Base-by-base conservation (phyloP, 2,113 vertebrate species). In the Marmota monax region DNA sequence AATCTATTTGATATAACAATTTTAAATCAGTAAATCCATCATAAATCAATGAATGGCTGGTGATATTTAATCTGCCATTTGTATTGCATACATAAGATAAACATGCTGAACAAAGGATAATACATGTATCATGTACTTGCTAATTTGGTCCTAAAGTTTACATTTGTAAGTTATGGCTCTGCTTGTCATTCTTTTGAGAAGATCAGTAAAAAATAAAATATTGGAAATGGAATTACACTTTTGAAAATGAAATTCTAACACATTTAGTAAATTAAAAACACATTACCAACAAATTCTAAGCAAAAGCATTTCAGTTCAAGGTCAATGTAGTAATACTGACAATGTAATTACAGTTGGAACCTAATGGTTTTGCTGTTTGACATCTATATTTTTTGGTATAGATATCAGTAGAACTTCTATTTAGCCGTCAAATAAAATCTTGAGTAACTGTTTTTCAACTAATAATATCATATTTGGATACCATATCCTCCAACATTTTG, bases 181-280 rank as follows among this genome's bases (percentile, higher is more conserved):
- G 16, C n/a, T 70, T 58, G 29, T 63, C 72, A 10, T 84, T 79
- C 23, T 79, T 85, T 88, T 79, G 25, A 88, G 45, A 92, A 94
- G 14, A 65, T 88, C 16, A 45, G 48, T 82, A 5, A 82, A 84
- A 94, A 58, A 45, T 45, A 45, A 67, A 4, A 69, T 84, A 29
- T 27, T 88, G 53, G 61, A 67, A 84, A 87, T 84, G 5, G 12
- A 53, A 39, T 74, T 61, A 10, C 2, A 56, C n/a, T 94, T 85
- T 89, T 80, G 39, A 86, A 85, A 72, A 82, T 65, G 17, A 82
- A 92, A 45, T 61, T 89, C 22, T 74, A 77, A 70, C 2, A 6
- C 17, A 69, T 67, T 92, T 89, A 86, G 18, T 32, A 82, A 82
- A 77, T 86, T 11, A 70, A 79, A 92, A 85, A 37, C n/a, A 70